A percentile compares a stretch with the other conserved stretches of the same genome.
phyloP scores from a whole-genome alignment of 2,797 vertebrate species.

The Oreochromis mossambicus region DNA sequence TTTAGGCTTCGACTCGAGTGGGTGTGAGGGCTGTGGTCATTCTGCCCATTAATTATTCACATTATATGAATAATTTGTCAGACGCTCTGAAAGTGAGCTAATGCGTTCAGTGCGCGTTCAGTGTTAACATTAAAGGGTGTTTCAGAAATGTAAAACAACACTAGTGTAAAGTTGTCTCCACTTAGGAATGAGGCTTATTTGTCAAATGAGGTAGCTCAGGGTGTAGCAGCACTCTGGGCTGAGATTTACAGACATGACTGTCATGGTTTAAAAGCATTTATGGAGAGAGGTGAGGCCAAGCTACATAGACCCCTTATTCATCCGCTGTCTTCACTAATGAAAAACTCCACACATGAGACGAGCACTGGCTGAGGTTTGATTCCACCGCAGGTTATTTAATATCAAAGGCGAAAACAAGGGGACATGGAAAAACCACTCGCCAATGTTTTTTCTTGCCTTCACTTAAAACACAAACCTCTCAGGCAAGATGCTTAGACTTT shows the following conservation, averaged over 20 bases:
- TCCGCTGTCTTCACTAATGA: conserved; percentile 73
- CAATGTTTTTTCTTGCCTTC: conserved; percentile 72
- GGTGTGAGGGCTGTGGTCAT: conserved; percentile 45
- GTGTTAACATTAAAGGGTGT: conserved; percentile 44
- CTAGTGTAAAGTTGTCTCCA: conserved; percentile 50
- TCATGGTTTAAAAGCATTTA: conserved; percentile 67
- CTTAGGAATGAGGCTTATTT: conserved; percentile 49
- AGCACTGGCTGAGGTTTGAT: conserved; percentile 54
- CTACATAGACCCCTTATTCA: conserved; percentile 77
- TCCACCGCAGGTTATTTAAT: conserved; percentile 63
- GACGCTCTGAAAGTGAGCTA: conserved; percentile 53
- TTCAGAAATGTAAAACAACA: conserved; percentile 44
- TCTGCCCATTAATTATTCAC: conserved; percentile 54
- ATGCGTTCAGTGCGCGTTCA: conserved; percentile 27
- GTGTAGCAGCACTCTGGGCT: conserved; percentile 33
- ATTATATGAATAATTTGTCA: conserved; percentile 59
- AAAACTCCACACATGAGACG: conserved; percentile 70
- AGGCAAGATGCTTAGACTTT: conserved; percentile 51
- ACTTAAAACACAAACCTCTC: conserved; percentile 63
- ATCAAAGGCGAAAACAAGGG: conserved; percentile 69
- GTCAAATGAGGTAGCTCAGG: conserved; percentile 59
- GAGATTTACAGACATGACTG: conserved; percentile 69
- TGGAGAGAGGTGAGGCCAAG: conserved; percentile 61
- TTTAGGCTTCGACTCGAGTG: conserved; percentile 32
- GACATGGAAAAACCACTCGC: conserved; percentile 71